A percentile compares a stretch with the other conserved stretches of the same genome.
phyloP scores from a whole-genome alignment of 2,888 invertebrate species.

The Pedicia rivosa region DNA sequence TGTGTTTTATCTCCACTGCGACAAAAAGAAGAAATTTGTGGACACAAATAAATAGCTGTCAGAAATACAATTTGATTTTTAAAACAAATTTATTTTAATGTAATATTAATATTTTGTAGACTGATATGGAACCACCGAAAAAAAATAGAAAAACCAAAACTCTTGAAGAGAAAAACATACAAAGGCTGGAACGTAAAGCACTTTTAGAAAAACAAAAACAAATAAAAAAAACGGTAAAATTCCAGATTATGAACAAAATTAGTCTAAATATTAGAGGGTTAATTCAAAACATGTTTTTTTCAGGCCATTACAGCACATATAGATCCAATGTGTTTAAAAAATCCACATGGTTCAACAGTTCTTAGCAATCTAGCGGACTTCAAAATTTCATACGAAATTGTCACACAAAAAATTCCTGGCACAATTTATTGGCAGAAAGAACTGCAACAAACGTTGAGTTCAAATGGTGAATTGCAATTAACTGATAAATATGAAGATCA shows the following conservation, averaged over 20 bases:
- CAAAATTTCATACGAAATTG: slow-evolving; percentile 18
- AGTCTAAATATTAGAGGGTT: neutral
- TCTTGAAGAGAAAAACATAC: no score
- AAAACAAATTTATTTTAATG: no score
- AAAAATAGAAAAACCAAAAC: no score
- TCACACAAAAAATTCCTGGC: slow-evolving; percentile 12
- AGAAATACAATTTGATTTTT: no score
- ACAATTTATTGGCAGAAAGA: no score
- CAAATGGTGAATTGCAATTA: slow-evolving; percentile 6
- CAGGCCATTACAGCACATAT: slow-evolving; percentile 9
- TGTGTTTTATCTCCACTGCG: no score
- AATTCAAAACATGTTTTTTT: neutral
- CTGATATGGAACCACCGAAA: no score
- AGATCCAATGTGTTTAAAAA: slow-evolving; percentile 7
- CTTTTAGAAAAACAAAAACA: slow-evolving; percentile 23
- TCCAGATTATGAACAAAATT: slow-evolving; percentile 15
- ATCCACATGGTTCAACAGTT: slow-evolving; percentile 15
- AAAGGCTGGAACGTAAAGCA: slow-evolving; percentile 2
- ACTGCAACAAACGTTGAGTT: no score
- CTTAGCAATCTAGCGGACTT: slow-evolving; percentile 13
- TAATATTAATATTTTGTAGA: no score
- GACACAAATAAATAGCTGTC: no score
- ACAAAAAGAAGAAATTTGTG: no score
- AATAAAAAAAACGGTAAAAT: slow-evolving; percentile 25
- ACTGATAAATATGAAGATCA: slow-evolving; percentile 20